Evolutionary conservation across 1,140 invertebrate species (phyloP).

Genomic region (Parasteatoda tepidariorum): DNA sequence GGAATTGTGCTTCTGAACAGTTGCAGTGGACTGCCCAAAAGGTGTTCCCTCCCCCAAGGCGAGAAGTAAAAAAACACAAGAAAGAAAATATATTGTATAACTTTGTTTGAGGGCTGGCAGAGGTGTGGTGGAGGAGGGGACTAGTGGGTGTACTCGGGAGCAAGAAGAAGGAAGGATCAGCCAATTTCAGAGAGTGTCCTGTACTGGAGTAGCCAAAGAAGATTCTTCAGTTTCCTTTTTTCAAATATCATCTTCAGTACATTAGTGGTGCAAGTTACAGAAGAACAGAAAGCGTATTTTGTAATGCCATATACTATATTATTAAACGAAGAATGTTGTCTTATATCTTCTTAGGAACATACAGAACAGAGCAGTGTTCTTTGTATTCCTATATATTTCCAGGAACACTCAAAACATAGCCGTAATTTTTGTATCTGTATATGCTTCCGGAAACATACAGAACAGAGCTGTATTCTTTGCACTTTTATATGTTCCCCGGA

Average conservation of each 20-base stretch:
- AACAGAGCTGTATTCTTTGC: too few relatives aligned
- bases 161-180: conserved; percentile 18
- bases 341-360: too few relatives aligned
- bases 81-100: conserved; percentile 15
- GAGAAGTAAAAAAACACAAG: neutral
- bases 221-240: neutral
- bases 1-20: neutral
- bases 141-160: conserved; percentile 27
- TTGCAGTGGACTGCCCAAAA: neutral
- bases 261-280: conserved; percentile 3
- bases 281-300: neutral
- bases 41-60: neutral
- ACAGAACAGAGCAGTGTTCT: too few relatives aligned
- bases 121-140: neutral
- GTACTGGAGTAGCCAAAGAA: neutral
- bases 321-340: too few relatives aligned
- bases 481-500: too few relatives aligned
- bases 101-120: neutral
- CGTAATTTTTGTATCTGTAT: too few relatives aligned
- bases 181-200: conserved; percentile 48
- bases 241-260: neutral
- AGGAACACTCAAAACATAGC: too few relatives aligned
- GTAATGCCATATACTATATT: too few relatives aligned
- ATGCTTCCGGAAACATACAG: too few relatives aligned
- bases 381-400: too few relatives aligned